Evolutionary conservation across 2,888 invertebrate genomes (phyloP), one percentile per base, ranked within the genome.

Genomic region (Galerucella pusilla): DNA sequence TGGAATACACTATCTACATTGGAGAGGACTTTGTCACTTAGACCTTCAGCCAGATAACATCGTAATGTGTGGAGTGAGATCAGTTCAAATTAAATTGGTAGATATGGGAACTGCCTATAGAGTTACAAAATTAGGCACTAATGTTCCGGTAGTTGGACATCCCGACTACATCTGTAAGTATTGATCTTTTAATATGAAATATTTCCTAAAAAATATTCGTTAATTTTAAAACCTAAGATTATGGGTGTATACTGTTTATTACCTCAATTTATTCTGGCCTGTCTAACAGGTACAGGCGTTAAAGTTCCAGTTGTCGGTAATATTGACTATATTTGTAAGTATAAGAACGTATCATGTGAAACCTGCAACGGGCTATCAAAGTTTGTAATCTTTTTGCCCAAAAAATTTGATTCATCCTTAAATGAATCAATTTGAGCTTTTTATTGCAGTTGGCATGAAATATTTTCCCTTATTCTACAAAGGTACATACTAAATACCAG

Each of bases 41-140:
- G 95, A 97, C 86, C 89, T 98, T 67, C 96, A 98, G 87, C 98
- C 98, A 0, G 97, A 97, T 85, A 99, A 99, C 87, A 91, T 99
- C 35, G 96, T 98, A 3, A 96, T 98, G 94, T 92, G 94, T 1
- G 93, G 94, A 0, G 93, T 96, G 16, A 90, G 97, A 80, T 93
- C 94, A 0, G 91, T 94, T 10, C 94, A 96, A 87, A 92, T 98
- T 2, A 98, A 98, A 88, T 88, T 99, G 64, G 93, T 97, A 7
- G 98, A 99, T 88, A 94, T 98, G 85, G 98, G 97, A 0, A 93
- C 94, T 6, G 94, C 97, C 1, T 94, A 94, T 82, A 91, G 91
- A 83, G 94, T 97, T 2, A 93, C 93, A 57, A 95, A 94, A 87
- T 87, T 95, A 72, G 96, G 96, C 1, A 91, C 93, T 0, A 89